Percentiles rank a stretch among this genome's conserved stretches.
Conservation (phyloP, 2,797 vertebrate species). For the Petrocephalus sullivani region DNA sequence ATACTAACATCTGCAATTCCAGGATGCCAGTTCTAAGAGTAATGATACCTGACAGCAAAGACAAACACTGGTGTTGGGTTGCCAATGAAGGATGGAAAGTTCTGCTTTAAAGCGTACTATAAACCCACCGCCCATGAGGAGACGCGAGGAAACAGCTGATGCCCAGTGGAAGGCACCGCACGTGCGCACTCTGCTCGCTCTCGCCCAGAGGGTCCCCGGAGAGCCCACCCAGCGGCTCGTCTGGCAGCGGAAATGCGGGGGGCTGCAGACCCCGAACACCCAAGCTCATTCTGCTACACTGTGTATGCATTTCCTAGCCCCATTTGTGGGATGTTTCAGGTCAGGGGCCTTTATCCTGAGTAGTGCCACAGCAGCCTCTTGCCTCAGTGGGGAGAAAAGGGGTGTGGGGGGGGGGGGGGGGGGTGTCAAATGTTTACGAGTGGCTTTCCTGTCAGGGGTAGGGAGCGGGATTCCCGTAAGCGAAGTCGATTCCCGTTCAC, state of each 20-base stretch:
- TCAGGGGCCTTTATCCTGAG: conserved; percentile 30
- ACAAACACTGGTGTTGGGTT: neutral
- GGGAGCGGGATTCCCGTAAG: neutral
- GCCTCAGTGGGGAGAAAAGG: neutral
- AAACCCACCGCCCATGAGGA: neutral
- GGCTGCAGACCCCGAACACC: conserved; percentile 39
- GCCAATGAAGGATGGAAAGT: neutral
- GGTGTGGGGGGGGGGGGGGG: conserved; percentile 7
- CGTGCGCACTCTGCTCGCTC: neutral
- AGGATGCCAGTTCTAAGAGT: neutral
- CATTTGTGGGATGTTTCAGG: conserved; percentile 44
- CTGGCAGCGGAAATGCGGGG: conserved; percentile 32
- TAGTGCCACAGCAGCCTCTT: neutral
- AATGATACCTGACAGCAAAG: neutral
- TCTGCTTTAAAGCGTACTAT: neutral
- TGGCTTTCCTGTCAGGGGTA: neutral
- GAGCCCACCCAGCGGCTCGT: conserved; percentile 23
- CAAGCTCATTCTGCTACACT: conserved; percentile 46
- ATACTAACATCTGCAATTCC: neutral
- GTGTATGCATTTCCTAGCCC: conserved; percentile 49
- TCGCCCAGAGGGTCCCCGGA: neutral
- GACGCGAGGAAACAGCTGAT: neutral
- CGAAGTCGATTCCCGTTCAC: neutral
- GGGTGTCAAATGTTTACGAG: neutral
- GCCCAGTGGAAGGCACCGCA: conserved; percentile 15